A percentile compares a stretch with the other conserved stretches of the same genome.
phyloP scores from a whole-genome alignment of 2,888 invertebrate species.

The Catotricha subobsoleta region DNA sequence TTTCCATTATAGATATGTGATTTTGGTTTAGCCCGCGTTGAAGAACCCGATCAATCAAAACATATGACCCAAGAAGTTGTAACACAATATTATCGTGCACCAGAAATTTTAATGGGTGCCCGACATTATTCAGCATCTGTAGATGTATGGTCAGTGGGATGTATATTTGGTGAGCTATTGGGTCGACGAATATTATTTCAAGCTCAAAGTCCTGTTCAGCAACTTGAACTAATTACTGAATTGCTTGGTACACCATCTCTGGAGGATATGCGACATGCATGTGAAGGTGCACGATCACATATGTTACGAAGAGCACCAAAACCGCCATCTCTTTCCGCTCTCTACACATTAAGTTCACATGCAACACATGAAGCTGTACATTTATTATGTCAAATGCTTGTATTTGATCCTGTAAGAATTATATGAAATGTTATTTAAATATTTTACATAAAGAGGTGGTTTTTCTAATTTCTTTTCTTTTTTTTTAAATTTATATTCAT shows the following conservation, averaged over 20 bases:
- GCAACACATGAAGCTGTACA: conserved; percentile 98
- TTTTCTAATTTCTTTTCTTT: too few species aligned
- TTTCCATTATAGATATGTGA: conserved; percentile 68
- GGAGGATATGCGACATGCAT: conserved; percentile 94
- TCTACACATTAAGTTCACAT: conserved; percentile 82
- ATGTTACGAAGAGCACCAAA: conserved; percentile 77
- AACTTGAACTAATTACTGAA: conserved; percentile 95
- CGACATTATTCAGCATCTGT: conserved; percentile 92
- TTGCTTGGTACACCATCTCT: conserved; percentile 87
- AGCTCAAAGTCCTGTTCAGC: conserved; percentile 94
- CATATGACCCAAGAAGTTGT: conserved; percentile 99
- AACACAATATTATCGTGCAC: conserved; percentile 98
- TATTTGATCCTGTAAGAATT: conserved; percentile 82
- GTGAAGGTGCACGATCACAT: conserved; percentile 85
- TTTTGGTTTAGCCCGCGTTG: conserved; percentile 94
- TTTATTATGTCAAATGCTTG: conserved; percentile 90
- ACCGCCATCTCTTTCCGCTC: conserved; percentile 69
- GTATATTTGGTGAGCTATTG: conserved; percentile 95
- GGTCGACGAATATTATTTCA: conserved; percentile 93
- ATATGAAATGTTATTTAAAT: conserved; percentile 1
- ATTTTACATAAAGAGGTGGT: neutral
- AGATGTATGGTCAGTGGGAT: conserved; percentile 98
- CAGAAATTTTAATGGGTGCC: conserved; percentile 98
- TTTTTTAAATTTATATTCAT: neutral
- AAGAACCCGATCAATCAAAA: conserved; percentile 82